Evolutionary conservation across 2,113 vertebrate genomes (phyloP), one percentile per base, ranked within the genome.

Genomic region (Trinectes maculatus): DNA sequence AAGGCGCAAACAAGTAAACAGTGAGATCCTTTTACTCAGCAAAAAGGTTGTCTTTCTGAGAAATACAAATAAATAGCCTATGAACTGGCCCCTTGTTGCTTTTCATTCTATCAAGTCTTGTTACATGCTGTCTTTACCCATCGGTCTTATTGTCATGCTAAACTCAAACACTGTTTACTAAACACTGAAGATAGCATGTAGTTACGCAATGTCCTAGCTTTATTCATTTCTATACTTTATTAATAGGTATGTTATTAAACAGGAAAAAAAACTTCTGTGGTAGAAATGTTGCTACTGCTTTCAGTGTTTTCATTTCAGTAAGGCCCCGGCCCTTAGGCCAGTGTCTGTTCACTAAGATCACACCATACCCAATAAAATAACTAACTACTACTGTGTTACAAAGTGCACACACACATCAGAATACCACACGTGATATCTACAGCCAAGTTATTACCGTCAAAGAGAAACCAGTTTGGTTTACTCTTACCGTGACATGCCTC

Each of bases 191-290:
- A 21, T n/a, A 39, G n/a, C 69, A 52, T 72, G 79, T 60, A 61
- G 37, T 43, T 54, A 71, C 69, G 48, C 18, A 57, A 48, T 26
- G 53, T 62, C 48, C 73, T 83, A 16, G 24, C 26, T 15, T 43
- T 71, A 37, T 15, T 66, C 29, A 15, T 66, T 62, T 69, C 78
- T 40, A 78, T 49, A 60, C 51, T 16, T 55, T 22, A 31, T 33
- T 24, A 53, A 26, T 28, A 43, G 49, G 34, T 49, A 21, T 3
- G 42, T 18, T 15, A 25, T 7, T 24, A 5, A 33, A 5, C 44
- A 52, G 28, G 60, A 31, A 29, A 72, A 40, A 13, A 26, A 60
- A 12, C 46, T 22, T 40, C 31, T 18, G 18, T 26, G 22, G 10
- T 8, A 31, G 31, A 56, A 61, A 51, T 6, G 58, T 33, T 24